Base-by-base conservation (phyloP, 2,797 vertebrate species). In the Lithobates pipiens region DNA sequence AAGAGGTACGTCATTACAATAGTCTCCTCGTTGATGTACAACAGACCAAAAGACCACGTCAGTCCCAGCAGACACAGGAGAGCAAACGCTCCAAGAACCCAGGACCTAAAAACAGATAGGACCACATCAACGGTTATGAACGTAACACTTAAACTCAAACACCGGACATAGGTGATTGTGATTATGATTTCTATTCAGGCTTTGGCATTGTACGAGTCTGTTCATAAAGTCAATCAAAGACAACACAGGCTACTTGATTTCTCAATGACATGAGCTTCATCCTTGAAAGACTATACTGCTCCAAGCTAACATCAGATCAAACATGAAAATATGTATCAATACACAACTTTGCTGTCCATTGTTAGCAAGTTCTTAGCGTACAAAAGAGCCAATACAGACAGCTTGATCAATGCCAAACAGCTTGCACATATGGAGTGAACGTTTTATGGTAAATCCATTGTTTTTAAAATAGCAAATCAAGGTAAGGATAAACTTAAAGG, bases 1-100 rank as follows among this genome's bases (percentile, higher is more conserved):
- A 99, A 99, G 90, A 99, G 98, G 91, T 99, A 99, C 0, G 97
- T 98, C 96, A 99, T 97, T 92, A 99, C 97, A 67, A 99, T 90
- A 0, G 98, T 97, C 86, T 97, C 96, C 89, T 99, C 97, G 2
- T 96, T 98, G 95, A 99, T 95, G 91, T 97, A 99, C 90, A 99
- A 97, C 91, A 99, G 93, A 10, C 98, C 98, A 78, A 99, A 99
- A 82, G 97, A 97, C 98, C 98, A 99, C 4, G 98, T 99, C 86
- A 99, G 95, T 81, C 97, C 96, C 92, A 99, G 95, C 88, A 99
- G 96, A 94, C 95, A 99, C 68, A 99, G 95, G 82, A 99, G 95
- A 89, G 97, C 96, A 34, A 99, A 99, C 42, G 97, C 97, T 65
- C 97, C 98, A 91, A 99, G 95, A 91, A 98, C 97, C 98, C 98